phyloP scores from a whole-genome alignment of 2,888 invertebrate genomes.

The Clivina fossor region DNA sequence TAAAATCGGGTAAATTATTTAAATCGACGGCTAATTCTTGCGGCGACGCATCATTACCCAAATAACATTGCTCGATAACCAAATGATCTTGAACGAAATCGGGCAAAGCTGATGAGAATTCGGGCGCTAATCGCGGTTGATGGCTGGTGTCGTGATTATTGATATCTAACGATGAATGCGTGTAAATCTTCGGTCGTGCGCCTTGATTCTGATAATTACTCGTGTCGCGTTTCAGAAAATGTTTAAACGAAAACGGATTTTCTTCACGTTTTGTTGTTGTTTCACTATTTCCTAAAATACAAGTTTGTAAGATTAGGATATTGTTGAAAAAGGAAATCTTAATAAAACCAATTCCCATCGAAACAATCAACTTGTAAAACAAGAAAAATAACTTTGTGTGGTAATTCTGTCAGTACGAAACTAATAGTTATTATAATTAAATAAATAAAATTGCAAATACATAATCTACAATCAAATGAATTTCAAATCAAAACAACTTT shows the following conservation, averaged over 20 bases:
- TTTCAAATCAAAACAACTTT: too few species aligned
- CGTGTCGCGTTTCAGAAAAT: constrained; percentile 73
- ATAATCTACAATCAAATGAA: too few species aligned
- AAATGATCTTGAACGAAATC: constrained; percentile 90
- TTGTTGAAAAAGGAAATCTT: too few species aligned
- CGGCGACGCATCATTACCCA: constrained; percentile 57
- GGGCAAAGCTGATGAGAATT: constrained; percentile 69
- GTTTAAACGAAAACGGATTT: constrained; percentile 83
- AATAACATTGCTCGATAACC: constrained; percentile 75
- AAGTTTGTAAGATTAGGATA: too few species aligned
- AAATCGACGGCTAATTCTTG: constrained; percentile 59
- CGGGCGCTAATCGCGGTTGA: constrained; percentile 42
- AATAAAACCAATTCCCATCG: too few species aligned
- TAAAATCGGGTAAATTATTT: constrained; percentile 70
- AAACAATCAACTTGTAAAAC: too few species aligned
- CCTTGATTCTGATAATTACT: constrained; percentile 69
- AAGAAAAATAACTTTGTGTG: too few species aligned
- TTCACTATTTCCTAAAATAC: constrained; percentile 36
- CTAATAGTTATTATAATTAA: too few species aligned
- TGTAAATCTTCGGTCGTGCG: constrained; percentile 75
- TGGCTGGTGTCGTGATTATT: constrained; percentile 24
- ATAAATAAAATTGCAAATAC: too few species aligned
- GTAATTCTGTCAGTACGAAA: too few species aligned
- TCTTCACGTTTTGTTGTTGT: constrained; percentile 58
- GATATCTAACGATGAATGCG: constrained; percentile 55